Evolutionary conservation across 2,113 vertebrate species (phyloP).

Genomic region (Poecilia latipinna): DNA sequence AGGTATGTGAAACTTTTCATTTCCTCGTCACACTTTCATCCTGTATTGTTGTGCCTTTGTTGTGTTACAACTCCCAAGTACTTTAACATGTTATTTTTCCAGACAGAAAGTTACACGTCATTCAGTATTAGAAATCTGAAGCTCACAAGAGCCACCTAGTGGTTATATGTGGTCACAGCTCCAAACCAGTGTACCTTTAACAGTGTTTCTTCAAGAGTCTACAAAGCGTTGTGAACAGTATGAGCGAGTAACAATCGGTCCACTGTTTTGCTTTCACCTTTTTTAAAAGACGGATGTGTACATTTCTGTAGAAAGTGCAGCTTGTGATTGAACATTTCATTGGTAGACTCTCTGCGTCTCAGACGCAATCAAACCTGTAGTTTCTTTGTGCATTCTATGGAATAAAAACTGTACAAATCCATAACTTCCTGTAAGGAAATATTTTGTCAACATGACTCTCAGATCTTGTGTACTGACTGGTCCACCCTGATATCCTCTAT

Average conservation of each 20-base stretch:
- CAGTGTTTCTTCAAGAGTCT: conserved; percentile 27
- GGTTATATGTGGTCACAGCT: conserved; percentile 36
- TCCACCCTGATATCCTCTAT: conserved; percentile 5
- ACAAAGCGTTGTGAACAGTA: conserved; percentile 41
- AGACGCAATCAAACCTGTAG: conserved; percentile 13
- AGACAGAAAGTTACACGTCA: background rate
- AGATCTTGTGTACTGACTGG: conserved; percentile 11
- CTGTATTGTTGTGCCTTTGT: conserved; percentile 35
- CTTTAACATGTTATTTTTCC: background rate
- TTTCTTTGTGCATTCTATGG: conserved; percentile 30
- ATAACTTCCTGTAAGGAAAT: conserved; percentile 33
- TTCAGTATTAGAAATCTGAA: conserved; percentile 13
- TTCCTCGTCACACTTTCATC: background rate
- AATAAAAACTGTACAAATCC: conserved; percentile 2
- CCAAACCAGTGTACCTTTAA: conserved; percentile 13
- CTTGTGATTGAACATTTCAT: conserved; percentile 59
- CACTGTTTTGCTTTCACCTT: conserved; percentile 34
- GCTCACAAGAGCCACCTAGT: conserved; percentile 53
- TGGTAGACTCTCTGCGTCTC: conserved; percentile 44
- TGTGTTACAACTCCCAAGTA: conserved; percentile 2
- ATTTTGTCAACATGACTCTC: conserved; percentile 28
- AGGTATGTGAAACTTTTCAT: background rate
- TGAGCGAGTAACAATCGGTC: conserved; percentile 28
- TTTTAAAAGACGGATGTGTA: conserved; percentile 31
- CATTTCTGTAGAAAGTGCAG: conserved; percentile 67